These are phyloP conservation scores for Tragelaphus eurycerus DNA, from an alignment of 2,797 vertebrate genomes.

Conservation along the genomic window DNA sequence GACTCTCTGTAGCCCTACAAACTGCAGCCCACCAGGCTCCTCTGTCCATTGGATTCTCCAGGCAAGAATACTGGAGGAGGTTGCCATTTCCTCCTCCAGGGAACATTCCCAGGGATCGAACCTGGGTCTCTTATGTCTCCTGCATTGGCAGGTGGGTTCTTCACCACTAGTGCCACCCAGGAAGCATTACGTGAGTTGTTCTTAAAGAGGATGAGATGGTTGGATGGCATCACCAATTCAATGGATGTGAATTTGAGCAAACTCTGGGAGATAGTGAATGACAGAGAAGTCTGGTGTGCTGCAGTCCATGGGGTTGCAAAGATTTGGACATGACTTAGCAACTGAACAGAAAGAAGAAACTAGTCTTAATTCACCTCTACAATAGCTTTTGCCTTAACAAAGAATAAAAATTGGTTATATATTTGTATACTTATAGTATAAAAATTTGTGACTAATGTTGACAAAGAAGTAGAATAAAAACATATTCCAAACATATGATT, in stretches of 20 bases:
- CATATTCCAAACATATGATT: neutral
- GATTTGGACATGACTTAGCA: neutral
- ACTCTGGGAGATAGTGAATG: neutral
- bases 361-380: neutral
- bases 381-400: neutral
- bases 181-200: neutral
- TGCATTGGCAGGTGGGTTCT: neutral
- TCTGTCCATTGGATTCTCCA: neutral
- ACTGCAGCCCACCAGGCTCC: neutral
- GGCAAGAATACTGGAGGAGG: neutral
- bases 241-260: neutral
- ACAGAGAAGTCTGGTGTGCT: neutral
- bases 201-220: neutral
- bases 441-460: neutral
- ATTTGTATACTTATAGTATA: neutral
- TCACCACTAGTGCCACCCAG: fast-evolving
- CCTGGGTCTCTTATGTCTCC: neutral
- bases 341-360: neutral
- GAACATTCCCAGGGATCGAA: neutral
- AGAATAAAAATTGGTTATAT: neutral
- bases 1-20: neutral
- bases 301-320: neutral
- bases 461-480: conserved; percentile 48
- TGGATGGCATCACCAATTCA: neutral
- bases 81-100: neutral